Conservation (phyloP, 2,888 invertebrate species). For the Phaonia tiefii region DNA sequence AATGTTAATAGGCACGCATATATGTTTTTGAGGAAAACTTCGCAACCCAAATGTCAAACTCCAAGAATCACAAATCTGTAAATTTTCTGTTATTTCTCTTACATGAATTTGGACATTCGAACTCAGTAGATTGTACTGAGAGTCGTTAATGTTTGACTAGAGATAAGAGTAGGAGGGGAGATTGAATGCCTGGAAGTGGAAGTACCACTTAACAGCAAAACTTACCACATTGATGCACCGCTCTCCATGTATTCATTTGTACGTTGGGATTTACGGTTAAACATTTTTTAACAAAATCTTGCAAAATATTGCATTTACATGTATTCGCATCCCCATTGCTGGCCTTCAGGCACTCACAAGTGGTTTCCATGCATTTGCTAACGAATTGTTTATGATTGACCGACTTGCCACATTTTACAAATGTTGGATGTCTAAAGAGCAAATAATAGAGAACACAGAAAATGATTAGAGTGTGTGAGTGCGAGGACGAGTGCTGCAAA, state of each 20-base stretch:
- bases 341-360: conserved; percentile 87
- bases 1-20: conserved; percentile 1
- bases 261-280: conserved; percentile 84
- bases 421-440: conserved; percentile 83
- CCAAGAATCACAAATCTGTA: conserved; percentile 15
- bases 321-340: conserved; percentile 80
- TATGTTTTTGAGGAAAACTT: conserved; percentile 23
- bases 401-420: conserved; percentile 83
- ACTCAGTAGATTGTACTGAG: too few relatives aligned
- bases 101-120: too few relatives aligned
- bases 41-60: not conserved
- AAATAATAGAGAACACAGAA: conserved; percentile 1
- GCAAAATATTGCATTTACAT: conserved; percentile 87
- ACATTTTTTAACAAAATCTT: conserved; percentile 88
- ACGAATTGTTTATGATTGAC: conserved; percentile 86
- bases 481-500: conserved; percentile 20
- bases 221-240: conserved; percentile 84
- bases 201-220: too few relatives aligned
- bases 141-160: too few relatives aligned
- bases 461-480: not conserved
- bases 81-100: too few relatives aligned
- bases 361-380: conserved; percentile 87
- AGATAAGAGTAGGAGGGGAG: too few relatives aligned
- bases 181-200: too few relatives aligned
- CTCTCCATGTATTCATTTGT: conserved; percentile 87